Evolutionary conservation across 2,113 vertebrate species (phyloP), one percentile per base, ranked within the genome.

Genomic region (Rhinoptilus africanus): DNA sequence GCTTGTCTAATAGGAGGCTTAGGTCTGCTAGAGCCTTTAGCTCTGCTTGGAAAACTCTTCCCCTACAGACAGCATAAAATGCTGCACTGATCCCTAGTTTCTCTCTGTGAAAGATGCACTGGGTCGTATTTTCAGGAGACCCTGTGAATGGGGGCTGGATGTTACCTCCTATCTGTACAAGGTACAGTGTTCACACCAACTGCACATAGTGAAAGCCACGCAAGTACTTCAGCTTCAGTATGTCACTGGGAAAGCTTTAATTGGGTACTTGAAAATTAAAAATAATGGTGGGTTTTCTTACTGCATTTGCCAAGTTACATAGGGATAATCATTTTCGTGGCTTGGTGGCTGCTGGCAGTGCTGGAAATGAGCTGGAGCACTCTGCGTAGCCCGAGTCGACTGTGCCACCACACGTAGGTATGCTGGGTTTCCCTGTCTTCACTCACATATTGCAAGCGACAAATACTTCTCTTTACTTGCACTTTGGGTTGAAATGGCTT

Each of bases 401-500:
- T n/a, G 37, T 64, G 74, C 45, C 67, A n/a, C 37, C 62, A 45
- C 39, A 12, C 0, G 0, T 15, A 54, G 73, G 20, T 35, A 2
- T 20, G 30, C 67, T 76, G 45, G 26, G 41, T 87, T 89, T 91
- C 50, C 47, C 32, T 35, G 63, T 32, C 53, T 84, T 93, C n/a
- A 5, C 12, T 82, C 45, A 8, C 0, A 0, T 15, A 8, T 6
- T 85, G 57, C 57, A 64, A 91, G 48, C 43, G 87, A 41, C 9
- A 92, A 59, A 35, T 60, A 45, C 32, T 56, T 68, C 23, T 78
- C 51, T 96, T 96, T 88, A 98, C 94, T 98, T 99, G 98, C 95
- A 97, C 57, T 97, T 98, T n/a, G 98, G 98, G 41, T 98, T 98
- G 93, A 99, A 99, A 96, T 99, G 98, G 79, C 98, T 99, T 96